Evolutionary conservation across 2,113 vertebrate genomes (phyloP).

Genomic region (Fukomys damarensis): DNA sequence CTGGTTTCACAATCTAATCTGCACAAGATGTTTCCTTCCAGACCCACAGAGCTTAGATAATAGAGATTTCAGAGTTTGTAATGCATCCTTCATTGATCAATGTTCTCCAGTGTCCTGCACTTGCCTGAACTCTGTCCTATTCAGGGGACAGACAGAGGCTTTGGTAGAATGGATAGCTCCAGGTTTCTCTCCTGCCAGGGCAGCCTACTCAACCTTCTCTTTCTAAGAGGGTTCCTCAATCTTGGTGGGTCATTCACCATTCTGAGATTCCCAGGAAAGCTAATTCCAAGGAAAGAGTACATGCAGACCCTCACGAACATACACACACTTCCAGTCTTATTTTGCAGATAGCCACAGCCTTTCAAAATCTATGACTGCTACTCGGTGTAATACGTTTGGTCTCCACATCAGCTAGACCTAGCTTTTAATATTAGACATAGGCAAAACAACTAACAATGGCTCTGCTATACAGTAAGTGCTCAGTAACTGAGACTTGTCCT

Average conservation of each 20-base stretch:
- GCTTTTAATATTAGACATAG: not conserved
- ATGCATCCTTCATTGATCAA: slow-evolving; percentile 57
- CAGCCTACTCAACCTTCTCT: not conserved
- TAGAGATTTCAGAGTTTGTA: slow-evolving; percentile 45
- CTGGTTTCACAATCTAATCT: slow-evolving; percentile 45
- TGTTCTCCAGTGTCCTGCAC: not conserved
- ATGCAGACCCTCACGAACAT: not conserved
- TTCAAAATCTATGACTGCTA: not conserved
- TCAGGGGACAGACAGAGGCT: not conserved
- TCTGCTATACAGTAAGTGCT: no score
- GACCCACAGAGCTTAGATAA: slow-evolving; percentile 61
- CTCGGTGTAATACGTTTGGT: not conserved
- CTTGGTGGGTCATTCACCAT: not conserved
- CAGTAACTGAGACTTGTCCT: not conserved
- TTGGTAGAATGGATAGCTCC: not conserved
- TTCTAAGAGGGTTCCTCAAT: not conserved
- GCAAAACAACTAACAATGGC: not conserved
- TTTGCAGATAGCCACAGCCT: not conserved
- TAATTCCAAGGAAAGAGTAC: no score
- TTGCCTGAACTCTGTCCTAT: not conserved
- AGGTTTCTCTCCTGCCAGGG: not conserved
- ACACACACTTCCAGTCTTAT: not conserved
- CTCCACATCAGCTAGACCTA: not conserved
- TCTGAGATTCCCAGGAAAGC: not conserved
- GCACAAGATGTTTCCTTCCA: slow-evolving; percentile 55